Conservation (phyloP, 2,888 invertebrate genomes). For the Entomobrya multifasciata region DNA sequence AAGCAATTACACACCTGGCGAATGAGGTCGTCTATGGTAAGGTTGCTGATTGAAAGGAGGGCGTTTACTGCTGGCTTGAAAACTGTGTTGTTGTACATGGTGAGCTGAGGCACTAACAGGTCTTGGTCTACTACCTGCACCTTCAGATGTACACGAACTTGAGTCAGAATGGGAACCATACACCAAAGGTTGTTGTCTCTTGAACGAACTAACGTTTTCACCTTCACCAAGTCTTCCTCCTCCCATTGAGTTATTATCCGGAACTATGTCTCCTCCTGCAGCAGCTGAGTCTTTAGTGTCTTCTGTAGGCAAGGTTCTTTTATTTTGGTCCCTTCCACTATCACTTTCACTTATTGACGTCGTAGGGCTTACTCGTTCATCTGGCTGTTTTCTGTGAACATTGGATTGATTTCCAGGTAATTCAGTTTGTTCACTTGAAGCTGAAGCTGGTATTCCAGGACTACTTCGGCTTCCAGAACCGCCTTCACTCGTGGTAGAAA, state of each 20-base stretch:
- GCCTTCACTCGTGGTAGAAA: slow-evolving; percentile 62
- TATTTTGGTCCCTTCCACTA: slow-evolving; percentile 52
- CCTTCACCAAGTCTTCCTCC: slow-evolving; percentile 24
- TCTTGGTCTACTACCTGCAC: slow-evolving; percentile 41
- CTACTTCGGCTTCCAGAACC: slow-evolving; percentile 62
- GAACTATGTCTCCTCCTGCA: neutral
- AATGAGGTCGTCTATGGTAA: slow-evolving; percentile 59
- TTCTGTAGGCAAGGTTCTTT: slow-evolving; percentile 24
- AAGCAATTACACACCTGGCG: slow-evolving; percentile 60
- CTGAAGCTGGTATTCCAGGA: slow-evolving; percentile 49
- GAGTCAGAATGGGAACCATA: slow-evolving; percentile 55
- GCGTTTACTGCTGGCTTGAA: slow-evolving; percentile 38
- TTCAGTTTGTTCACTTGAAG: slow-evolving; percentile 16
- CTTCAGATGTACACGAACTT: slow-evolving; percentile 51
- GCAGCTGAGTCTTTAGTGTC: slow-evolving; percentile 28
- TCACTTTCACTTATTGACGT: slow-evolving; percentile 62
- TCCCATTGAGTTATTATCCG: neutral
- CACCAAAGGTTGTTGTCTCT: slow-evolving; percentile 24
- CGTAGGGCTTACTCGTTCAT: slow-evolving; percentile 46
- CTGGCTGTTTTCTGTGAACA: slow-evolving; percentile 19
- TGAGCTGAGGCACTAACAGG: slow-evolving; percentile 53
- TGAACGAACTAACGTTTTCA: neutral
- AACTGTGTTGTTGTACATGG: slow-evolving; percentile 46
- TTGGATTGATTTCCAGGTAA: neutral
- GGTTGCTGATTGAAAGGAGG: slow-evolving; percentile 53